Base-by-base conservation (phyloP, 2,888 invertebrate species). In the Sinotaia quadrata region DNA sequence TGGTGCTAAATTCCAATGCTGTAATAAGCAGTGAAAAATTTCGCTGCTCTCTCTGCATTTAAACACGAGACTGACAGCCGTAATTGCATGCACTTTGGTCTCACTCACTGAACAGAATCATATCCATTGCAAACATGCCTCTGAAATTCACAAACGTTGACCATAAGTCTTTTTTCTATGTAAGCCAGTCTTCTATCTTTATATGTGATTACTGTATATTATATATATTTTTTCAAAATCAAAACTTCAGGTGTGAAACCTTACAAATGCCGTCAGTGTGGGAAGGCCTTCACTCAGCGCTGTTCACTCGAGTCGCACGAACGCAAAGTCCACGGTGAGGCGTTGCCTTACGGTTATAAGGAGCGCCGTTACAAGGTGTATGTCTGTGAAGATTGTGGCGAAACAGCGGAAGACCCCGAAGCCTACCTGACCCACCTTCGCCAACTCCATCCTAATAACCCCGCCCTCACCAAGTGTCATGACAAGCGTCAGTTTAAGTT, bases 361-460 rank as follows among this genome's bases (percentile, higher is more conserved):
- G 98, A 99, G 89, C 91, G 99, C 70, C 92, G 99, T 82, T 95
- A 95, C 89, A 99, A 99, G 93, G 94, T 96, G 91, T 99, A 98
- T 90, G 98, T 99, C n/a, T 99, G 99, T 89, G 99, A 99, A 90
- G 98, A 98, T 88, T 99, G 98, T 89, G 99, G 99, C 29, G 96
- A 97, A 91, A 98, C 98, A 0, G 97, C 97, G 44, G 94, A 94
- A 80, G 96, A 97, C 87, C 97, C 97, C 0, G 97, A 97, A 90
- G 93, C 94, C 49, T 97, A 98, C 88, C 98, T 97, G 89, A 91
- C 96, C 81, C 98, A 98, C 87, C 91, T 98, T 70, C 97, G 97
- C 90, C 95, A 78, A 47, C 78, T 74, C 36, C 87, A 87, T 60
- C 87, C 87, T 0, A 75, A 83, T 68, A 96, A 96, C 82, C 97